Conservation (phyloP, 2,888 invertebrate genomes). For the Spisula solida region DNA sequence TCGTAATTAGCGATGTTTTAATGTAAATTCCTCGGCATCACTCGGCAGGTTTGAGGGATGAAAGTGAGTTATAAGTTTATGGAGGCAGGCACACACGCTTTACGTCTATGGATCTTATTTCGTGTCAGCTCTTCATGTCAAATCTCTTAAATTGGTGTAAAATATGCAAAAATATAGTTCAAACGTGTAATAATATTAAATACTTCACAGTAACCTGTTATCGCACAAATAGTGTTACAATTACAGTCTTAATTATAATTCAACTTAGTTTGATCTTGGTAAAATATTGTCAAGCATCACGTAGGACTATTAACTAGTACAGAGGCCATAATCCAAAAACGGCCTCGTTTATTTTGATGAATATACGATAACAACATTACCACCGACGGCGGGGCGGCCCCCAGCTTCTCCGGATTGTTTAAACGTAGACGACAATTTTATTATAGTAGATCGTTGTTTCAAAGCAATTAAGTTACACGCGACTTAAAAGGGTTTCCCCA, state of each 20-base stretch:
- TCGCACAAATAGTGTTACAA: not conserved
- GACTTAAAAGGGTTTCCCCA: not conserved
- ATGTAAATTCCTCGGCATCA: not conserved
- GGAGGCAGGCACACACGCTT: not conserved
- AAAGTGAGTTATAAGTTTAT: not conserved
- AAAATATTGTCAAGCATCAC: not conserved
- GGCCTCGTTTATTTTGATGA: constrained; percentile 7
- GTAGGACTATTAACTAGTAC: constrained; percentile 6
- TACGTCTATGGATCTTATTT: not conserved
- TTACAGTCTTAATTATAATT: not conserved
- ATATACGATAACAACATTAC: constrained; percentile 4
- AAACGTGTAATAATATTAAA: not conserved
- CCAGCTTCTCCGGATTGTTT: not conserved
- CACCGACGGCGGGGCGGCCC: constrained; percentile 35
- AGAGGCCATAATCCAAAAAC: constrained; percentile 16
- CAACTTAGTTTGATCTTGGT: not conserved
- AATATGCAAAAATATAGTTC: constrained; percentile 2
- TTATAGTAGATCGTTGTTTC: not conserved
- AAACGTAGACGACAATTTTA: not conserved
- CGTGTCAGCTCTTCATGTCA: not conserved
- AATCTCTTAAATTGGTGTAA: constrained; percentile 1
- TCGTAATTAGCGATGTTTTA: too few species aligned
- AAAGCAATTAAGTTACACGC: constrained; percentile 9
- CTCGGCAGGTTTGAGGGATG: not conserved
- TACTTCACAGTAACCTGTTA: not conserved